Conservation (phyloP, 1,140 invertebrate genomes). For the Trissolcus basalis region DNA sequence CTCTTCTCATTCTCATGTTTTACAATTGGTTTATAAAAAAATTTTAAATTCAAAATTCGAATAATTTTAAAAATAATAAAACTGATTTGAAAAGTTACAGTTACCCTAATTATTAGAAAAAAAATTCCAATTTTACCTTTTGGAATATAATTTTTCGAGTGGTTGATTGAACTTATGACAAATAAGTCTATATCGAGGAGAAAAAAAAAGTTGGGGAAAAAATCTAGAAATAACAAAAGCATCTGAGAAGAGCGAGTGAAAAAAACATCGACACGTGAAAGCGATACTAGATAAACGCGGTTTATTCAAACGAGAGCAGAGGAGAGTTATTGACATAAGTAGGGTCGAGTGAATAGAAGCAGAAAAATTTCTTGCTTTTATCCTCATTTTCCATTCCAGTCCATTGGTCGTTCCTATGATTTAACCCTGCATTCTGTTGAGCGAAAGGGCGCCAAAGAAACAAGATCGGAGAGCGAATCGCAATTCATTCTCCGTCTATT, state of each 20-base stretch:
- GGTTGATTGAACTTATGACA: too few relatives aligned
- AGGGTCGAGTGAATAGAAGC: slow-evolving; percentile 68
- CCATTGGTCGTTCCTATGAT: slow-evolving; percentile 71
- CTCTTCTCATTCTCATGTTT: too few relatives aligned
- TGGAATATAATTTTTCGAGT: too few relatives aligned
- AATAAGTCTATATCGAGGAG: too few relatives aligned
- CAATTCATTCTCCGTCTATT: slow-evolving; percentile 62
- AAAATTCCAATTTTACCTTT: too few relatives aligned
- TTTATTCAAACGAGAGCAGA: slow-evolving; percentile 72
- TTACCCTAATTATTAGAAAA: too few relatives aligned
- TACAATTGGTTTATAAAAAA: too few relatives aligned
- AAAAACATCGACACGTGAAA: slow-evolving; percentile 44
- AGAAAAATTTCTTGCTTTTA: slow-evolving; percentile 36
- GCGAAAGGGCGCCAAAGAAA: slow-evolving; percentile 60
- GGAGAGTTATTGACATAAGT: slow-evolving; percentile 73
- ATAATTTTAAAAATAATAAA: too few relatives aligned
- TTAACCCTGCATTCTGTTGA: slow-evolving; percentile 67
- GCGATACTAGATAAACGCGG: slow-evolving; percentile 64
- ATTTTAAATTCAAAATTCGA: too few relatives aligned
- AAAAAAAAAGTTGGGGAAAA: slow-evolving; percentile 18
- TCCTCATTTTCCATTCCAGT: slow-evolving; percentile 61
- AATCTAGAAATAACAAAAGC: too few relatives aligned
- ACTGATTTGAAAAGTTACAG: too few relatives aligned
- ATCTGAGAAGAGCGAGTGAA: slow-evolving; percentile 17
- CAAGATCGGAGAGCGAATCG: slow-evolving; percentile 53